phyloP scores from a whole-genome alignment of 1,140 invertebrate genomes.

The Brachionus angularis region DNA sequence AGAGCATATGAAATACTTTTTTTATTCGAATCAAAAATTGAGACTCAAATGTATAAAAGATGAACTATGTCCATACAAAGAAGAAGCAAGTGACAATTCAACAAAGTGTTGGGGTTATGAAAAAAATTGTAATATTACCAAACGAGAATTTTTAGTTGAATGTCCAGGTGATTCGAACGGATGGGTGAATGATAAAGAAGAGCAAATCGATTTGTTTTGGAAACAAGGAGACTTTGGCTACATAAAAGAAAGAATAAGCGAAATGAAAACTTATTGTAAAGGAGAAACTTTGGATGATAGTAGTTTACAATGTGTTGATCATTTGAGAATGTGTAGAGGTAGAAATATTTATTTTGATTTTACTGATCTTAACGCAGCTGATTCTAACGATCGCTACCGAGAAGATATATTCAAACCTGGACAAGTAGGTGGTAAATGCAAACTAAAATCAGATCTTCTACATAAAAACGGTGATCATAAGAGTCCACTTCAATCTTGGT shows the following conservation, averaged over 20 bases:
- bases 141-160: constrained; percentile 69
- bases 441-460: constrained; percentile 56
- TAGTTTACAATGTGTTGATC: constrained; percentile 32
- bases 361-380: constrained; percentile 62
- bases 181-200: constrained; percentile 68
- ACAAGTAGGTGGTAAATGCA: constrained; percentile 76
- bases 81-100: constrained; percentile 48
- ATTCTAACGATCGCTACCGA: constrained; percentile 66
- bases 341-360: constrained; percentile 88
- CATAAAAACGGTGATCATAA: constrained; percentile 75
- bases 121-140: constrained; percentile 63
- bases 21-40: constrained; percentile 68
- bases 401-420: constrained; percentile 83
- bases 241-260: constrained; percentile 71
- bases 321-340: constrained; percentile 66
- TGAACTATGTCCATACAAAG: constrained; percentile 67
- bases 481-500: constrained; percentile 92
- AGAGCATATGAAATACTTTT: constrained; percentile 73
- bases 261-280: constrained; percentile 74
- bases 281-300: constrained; percentile 64
- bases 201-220: constrained; percentile 79
- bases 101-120: constrained; percentile 79
- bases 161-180: constrained; percentile 77
- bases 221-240: constrained; percentile 91
- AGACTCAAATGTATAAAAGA: constrained; percentile 64